Evolutionary conservation across 2,888 invertebrate genomes (phyloP), one percentile per base, ranked within the genome.

Genomic region (Cosmorhoe ocellata): DNA sequence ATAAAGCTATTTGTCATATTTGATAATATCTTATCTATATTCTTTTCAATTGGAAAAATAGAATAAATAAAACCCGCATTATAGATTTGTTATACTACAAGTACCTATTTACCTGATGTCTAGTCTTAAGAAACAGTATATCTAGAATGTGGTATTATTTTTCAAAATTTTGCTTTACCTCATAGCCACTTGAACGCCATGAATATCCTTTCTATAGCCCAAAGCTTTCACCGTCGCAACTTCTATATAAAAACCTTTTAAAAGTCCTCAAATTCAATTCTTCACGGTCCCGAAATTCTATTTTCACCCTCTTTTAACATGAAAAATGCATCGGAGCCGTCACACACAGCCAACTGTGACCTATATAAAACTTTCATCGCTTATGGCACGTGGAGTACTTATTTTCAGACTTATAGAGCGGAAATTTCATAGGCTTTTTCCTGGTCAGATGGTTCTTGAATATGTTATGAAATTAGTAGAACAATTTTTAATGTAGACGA

Each of bases 341-440:
- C 54, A 33, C 41, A 33, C 41, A 50, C 45, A 50, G 18, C 49
- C 64, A 56, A 60, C 61, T 60, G 62, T 74, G 74, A 74, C 76
- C 74, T 69, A 75, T n/a, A n/a, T 71, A 71, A 69, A 76, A 72
- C 66, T 75, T 69, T 67, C 58, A 64, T 61, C 26, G 33, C 33
- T 33, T 14, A 14, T 10, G 27, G 9, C 42, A 26, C 22, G 33
- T 32, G 33, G 13, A 33, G 10, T 27, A 13, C 18, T 18, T 18
- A 24, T 24, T 24, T 24, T 4, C 7, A 7, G 24, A 24, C 7
- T 24, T 24, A 24, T 27, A 22, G 11, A 5, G 26, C 9, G 8
- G 24, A 26, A 33, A 26, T 41, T 13, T 42, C 10, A 34, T 22
- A 14, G 26, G n/a, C 6, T 2, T 11, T 6, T 24, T 24, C 24